Conservation (phyloP, 1,140 invertebrate genomes). For the Drosophila virilis region DNA sequence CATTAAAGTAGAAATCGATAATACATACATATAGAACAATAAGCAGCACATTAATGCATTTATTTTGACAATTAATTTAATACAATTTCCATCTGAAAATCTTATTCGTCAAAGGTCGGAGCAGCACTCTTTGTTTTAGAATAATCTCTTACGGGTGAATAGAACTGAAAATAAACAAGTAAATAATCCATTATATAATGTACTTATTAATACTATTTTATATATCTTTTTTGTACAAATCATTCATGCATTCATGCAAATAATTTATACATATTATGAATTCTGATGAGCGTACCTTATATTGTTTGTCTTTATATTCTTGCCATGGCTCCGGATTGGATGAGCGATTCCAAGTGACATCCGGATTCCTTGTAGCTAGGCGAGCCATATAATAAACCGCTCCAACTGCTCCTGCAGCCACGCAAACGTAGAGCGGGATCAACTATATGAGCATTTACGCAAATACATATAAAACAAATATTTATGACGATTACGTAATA, state of each 20-base stretch:
- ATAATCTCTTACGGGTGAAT: slow-evolving; percentile 88
- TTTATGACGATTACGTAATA: slow-evolving; percentile 24
- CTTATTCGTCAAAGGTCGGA: slow-evolving; percentile 87
- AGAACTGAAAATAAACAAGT: slow-evolving; percentile 86
- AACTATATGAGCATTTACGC: slow-evolving; percentile 86
- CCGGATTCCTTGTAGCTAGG: slow-evolving; percentile 90
- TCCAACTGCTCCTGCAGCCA: slow-evolving; percentile 87
- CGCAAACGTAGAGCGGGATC: slow-evolving; percentile 91
- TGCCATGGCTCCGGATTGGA: slow-evolving; percentile 92
- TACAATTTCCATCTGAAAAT: slow-evolving; percentile 20
- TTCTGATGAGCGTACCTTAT: slow-evolving; percentile 87
- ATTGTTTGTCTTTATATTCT: slow-evolving; percentile 90
- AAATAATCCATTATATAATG: slow-evolving; percentile 23
- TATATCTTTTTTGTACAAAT: no score
- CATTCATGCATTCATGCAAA: no score
- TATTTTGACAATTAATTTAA: slow-evolving; percentile 34
- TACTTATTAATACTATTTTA: no score
- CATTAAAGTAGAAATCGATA: no score
- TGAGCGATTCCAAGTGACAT: slow-evolving; percentile 91
- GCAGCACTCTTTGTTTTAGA: slow-evolving; percentile 87
- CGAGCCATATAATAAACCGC: slow-evolving; percentile 88
- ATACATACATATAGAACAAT: no score
- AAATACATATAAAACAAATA: background rate
- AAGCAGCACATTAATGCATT: slow-evolving; percentile 15
- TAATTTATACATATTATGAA: no score